Evolutionary conservation across 1,140 invertebrate species (phyloP), one percentile per base, ranked within the genome.

Genomic region (Probaryconus sp.): DNA sequence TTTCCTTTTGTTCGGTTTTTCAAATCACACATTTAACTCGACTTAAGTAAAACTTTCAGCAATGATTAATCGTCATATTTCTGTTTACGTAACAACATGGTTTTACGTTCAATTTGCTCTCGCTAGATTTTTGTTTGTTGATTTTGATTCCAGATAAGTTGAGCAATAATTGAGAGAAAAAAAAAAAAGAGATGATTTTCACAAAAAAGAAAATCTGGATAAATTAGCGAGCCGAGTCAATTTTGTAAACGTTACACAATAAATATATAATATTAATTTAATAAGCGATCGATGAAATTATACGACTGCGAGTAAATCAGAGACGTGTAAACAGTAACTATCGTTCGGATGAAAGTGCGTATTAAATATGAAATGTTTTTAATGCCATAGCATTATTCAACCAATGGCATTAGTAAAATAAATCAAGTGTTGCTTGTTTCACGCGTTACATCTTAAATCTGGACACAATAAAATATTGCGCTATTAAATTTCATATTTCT

Each of bases 1-100:
- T 67, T 78, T 60, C 48, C 43, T 75, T 76, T 70, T 60, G 51
- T 53, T 68, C 53, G 31, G 40, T 71, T 71, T 69, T 72, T 33
- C 30, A n/a, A 43, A 65, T 47, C 47, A 18, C 24, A 40, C 55
- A 17, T 65, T 65, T 60, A 72, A 61, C 60, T 13, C 17, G 10
- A 35, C 42, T n/a, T 24, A 38, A 51, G 45, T 35, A 65, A 58
- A 72, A 58, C 53, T 53, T 37, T 1, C 26, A 14, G n/a, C 26
- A 5, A 17, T 14, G 42, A 63, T 64, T 55, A 60, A 61, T 67
- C 24, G 40, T 16, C 40, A 61, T 72, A 37, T 47, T 65, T 38
- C 33, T 38, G 3, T 61, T 67, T 73, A 61, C 67, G 55, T 73
- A 73, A 65, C 40, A 42, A 47, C 2, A 56, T 51, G 7, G 20